Base-by-base conservation (phyloP, 2,888 invertebrate species). In the Sarcophaga carnaria region DNA sequence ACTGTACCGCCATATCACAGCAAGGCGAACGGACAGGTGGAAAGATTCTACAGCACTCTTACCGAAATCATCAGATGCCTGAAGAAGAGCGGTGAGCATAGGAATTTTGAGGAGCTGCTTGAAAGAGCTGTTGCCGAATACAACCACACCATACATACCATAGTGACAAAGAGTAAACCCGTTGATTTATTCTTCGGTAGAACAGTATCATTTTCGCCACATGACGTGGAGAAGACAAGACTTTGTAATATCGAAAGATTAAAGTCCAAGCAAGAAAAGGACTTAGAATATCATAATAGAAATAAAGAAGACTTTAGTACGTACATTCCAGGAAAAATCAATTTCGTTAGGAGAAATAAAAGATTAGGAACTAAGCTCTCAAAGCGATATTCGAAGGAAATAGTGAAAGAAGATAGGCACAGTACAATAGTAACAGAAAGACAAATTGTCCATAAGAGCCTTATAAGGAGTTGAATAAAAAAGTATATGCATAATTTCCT, bases 121-220 rank as follows among this genome's bases (percentile, higher is more conserved):
- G 27, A 25, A 70, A 54, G 70, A 70, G 70, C 70, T 6, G 54
- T 54, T 3, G 14, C 49, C 3, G 25, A 70, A 54, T 70, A 54
- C 17, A 70, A 70, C 5, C 49, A 70, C 25, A 49, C 22, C 14
- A 70, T 70, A 2, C 70, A 70, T 70, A 49, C 54, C 22, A 22
- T 22, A 2, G 70, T 70, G 20, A 54, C 70, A 14, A 14, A 22
- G 22, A 49, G 49, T 4, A 70, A 25, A 10, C 54, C 70, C 12
- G 70, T 54, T 14, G 14, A 70, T 25, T 25, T 25, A 25, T 25
- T 25, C 25, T 25, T 25, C 25, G 25, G 25, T 25, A 25, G 3
- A 25, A 22, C 25, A 2, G 64, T 64, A 25, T 17, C 10, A 4
- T 64, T 64, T 14, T 27, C 64, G 11, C 64, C 64, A 3, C 27